Evolutionary conservation across 2,888 invertebrate genomes (phyloP).

Genomic region (Diploptera punctata): DNA sequence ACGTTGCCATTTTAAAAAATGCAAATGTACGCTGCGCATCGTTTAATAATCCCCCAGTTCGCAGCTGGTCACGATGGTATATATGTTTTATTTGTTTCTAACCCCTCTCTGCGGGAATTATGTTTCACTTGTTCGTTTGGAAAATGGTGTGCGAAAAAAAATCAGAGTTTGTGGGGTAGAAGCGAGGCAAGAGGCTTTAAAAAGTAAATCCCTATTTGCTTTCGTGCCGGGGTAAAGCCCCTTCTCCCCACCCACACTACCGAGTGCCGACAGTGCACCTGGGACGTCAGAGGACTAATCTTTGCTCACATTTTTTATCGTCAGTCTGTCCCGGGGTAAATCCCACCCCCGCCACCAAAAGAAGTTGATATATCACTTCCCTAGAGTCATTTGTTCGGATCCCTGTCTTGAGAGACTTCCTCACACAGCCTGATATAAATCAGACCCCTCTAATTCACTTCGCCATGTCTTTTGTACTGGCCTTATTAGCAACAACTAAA

Average conservation of each 20-base stretch:
- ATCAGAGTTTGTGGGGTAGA: not conserved
- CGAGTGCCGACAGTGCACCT: constrained; percentile 4
- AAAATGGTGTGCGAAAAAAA: constrained; percentile 8
- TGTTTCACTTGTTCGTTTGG: constrained; percentile 6
- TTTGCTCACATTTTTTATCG: constrained; percentile 13
- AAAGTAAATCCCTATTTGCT: constrained; percentile 13
- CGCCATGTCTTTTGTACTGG: too few species aligned
- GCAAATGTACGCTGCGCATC: not conserved
- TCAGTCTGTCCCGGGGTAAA: not conserved
- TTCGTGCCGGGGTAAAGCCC: not conserved
- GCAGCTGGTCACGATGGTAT: not conserved
- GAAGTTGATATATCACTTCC: too few species aligned
- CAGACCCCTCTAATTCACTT: too few species aligned
- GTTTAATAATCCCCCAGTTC: constrained; percentile 2
- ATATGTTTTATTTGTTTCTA: not conserved
- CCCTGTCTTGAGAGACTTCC: too few species aligned
- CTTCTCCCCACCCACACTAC: not conserved
- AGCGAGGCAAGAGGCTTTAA: not conserved
- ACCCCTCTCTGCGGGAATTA: not conserved
- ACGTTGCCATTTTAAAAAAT: not conserved
- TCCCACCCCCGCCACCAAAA: too few species aligned
- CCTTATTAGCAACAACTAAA: too few species aligned
- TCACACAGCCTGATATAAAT: too few species aligned
- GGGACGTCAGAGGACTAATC: constrained; percentile 3
- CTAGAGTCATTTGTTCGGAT: too few species aligned